Evolutionary conservation across 1,140 invertebrate species (phyloP), one percentile per base, ranked within the genome.

Genomic region (Hestina assimilis): DNA sequence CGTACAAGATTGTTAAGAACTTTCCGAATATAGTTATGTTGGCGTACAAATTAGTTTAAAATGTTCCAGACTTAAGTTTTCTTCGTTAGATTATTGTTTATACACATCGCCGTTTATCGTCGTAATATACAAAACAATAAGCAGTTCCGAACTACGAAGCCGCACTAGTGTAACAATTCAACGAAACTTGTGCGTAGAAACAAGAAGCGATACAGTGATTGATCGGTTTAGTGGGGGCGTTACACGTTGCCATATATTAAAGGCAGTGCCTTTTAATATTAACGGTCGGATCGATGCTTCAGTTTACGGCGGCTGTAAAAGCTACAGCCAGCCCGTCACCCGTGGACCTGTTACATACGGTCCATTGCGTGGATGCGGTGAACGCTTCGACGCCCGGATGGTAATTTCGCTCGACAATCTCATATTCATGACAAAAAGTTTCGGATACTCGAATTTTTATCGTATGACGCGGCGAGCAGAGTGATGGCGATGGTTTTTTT

Each of bases 261-360:
- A 35, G 56, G 51, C 55, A 41, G 26, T 43, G 55, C 54, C 59
- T 63, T 70, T 71, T 71, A 75, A 75, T 75, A 71, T 73, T 65
- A 72, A 69, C 60, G 41, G 48, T 24, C 51, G 56, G 71, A 72
- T 76, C 71, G 72, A 76, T 73, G 59, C 50, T 59, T 48, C 45
- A 45, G 41, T 77, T 80, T 80, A 79, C 67, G 62, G 69, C 48
- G 29, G 59, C 71, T 60, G 72, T 78, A 75, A 83, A 82, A 80
- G 75, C 76, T 75, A 79, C 69, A 65, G 69, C 66, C 60, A 62
- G 51, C 53, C 63, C 64, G 72, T 26, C 14, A 38, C 17, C 50
- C 15, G 57, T 60, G 66, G 65, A 56, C 47, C 66, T 66, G 78
- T 79, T 75, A 76, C 57, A 59, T 53, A 46, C 72, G 72, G 66